phyloP scores from a whole-genome alignment of 2,888 invertebrate species.

The Phlogophora meticulosa region DNA sequence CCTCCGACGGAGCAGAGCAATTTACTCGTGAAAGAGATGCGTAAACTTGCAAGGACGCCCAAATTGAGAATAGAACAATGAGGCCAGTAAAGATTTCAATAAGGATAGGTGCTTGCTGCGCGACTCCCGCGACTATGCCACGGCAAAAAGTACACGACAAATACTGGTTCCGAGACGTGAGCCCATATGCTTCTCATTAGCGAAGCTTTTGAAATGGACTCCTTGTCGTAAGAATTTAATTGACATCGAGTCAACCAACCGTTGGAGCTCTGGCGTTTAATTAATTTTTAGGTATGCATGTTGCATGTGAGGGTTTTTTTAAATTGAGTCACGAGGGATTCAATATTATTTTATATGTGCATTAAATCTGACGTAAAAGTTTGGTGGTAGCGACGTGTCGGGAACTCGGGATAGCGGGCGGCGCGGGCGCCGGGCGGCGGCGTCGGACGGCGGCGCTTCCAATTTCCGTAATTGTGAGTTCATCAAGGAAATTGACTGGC shows the following conservation, averaged over 20 bases:
- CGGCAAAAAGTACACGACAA: constrained; percentile 62
- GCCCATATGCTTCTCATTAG: constrained; percentile 83
- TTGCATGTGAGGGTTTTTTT: constrained; percentile 63
- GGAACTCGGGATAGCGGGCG: constrained; percentile 47
- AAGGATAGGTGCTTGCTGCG: constrained; percentile 72
- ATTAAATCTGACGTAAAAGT: constrained; percentile 65
- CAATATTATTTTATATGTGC: constrained; percentile 63
- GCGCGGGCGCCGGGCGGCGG: constrained; percentile 57
- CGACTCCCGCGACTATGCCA: constrained; percentile 53
- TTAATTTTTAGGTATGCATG: constrained; percentile 76
- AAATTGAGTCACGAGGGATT: constrained; percentile 68
- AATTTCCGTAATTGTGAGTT: constrained; percentile 90
- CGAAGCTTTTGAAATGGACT: constrained; percentile 77
- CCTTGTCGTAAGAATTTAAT: constrained; percentile 81
- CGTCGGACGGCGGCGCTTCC: constrained; percentile 74
- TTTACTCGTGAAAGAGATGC: constrained; percentile 90
- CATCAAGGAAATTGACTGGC: constrained; percentile 89
- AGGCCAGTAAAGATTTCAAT: constrained; percentile 86
- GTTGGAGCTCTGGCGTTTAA: constrained; percentile 72
- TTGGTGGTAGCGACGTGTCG: constrained; percentile 59
- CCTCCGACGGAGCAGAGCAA: constrained; percentile 91
- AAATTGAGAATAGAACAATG: constrained; percentile 88
- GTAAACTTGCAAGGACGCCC: constrained; percentile 90
- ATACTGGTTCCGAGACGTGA: constrained; percentile 65
- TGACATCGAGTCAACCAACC: constrained; percentile 77